Base-by-base conservation (phyloP, 2,113 vertebrate genomes). In the Heteronetta atricapilla region DNA sequence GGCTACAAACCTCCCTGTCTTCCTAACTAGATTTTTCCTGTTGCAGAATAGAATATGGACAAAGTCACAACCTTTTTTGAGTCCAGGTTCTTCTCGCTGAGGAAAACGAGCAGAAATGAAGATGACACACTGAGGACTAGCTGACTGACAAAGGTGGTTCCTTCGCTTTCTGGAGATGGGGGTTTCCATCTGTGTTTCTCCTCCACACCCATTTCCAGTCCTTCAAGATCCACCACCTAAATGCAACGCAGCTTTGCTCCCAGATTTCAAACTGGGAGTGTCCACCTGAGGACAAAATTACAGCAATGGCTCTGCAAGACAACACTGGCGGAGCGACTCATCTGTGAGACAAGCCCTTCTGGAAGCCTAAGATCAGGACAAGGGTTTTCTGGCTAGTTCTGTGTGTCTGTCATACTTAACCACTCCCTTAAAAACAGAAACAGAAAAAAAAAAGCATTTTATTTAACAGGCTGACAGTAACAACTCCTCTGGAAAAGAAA, bases 321-420 rank as follows among this genome's bases (percentile, higher is more conserved):
- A 84, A 64, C 13, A 29, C 7, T 8, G 18, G 40, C 26, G 1
- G 3, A 2, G 3, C 9, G 63, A 62, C 23, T 33, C 0, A 0
- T 19, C 72, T 5, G 10, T 44, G 50, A 55, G 26, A 28, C 11
- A 56, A 42, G 15, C 21, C 70, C 40, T n/a, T 44, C 52, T 23
- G 29, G 21, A 56, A 56, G 36, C 25, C 16, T 13, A 26, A 23
- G 29, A 77, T 8, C 48, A 67, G 46, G n/a, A 76, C 31, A 3
- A 14, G 50, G 11, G 31, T 55, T 55, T 63, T 81, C 46, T 56
- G n/a, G 8, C 46, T 8, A 44, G 64, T 13, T 67, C 16, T 40
- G 28, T 21, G 22, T 8, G 53, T 16, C 18, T 25, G 33, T 73
- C 0, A 0, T 26, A 59, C 13, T 53, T 62, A 74, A 59, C 5